phyloP scores from a whole-genome alignment of 2,888 invertebrate genomes.

The Pachliopta kotzebuea region DNA sequence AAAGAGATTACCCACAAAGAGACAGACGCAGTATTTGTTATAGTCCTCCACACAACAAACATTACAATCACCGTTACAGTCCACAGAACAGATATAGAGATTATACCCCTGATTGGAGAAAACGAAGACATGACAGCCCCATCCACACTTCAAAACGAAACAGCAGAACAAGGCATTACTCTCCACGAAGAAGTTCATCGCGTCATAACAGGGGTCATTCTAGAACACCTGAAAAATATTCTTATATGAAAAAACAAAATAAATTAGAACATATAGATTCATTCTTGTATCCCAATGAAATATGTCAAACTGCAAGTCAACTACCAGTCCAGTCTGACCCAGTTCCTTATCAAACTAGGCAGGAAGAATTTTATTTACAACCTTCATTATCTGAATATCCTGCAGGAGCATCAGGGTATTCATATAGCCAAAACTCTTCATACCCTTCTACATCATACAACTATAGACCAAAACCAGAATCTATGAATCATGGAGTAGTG shows the following conservation, averaged over 20 bases:
- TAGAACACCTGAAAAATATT: constrained; percentile 23
- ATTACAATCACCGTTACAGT: constrained; percentile 2
- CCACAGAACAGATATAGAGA: constrained; percentile 28
- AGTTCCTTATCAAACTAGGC: constrained; percentile 18
- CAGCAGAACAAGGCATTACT: constrained; percentile 36
- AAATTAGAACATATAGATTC: constrained; percentile 36
- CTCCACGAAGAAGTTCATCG: constrained; percentile 25
- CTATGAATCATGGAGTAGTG: constrained; percentile 35
- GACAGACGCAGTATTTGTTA: constrained; percentile 11
- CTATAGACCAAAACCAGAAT: constrained; percentile 42
- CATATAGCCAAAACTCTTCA: constrained; percentile 26
- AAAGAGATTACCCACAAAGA: constrained; percentile 9
- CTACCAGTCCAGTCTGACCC: background rate
- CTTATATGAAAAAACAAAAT: constrained; percentile 10
- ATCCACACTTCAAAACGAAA: background rate
- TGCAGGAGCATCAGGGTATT: constrained; percentile 28
- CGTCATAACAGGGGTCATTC: constrained; percentile 31
- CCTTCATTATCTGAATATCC: constrained; percentile 34
- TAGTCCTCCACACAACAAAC: background rate
- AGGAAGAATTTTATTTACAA: constrained; percentile 28
- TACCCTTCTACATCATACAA: constrained; percentile 45
- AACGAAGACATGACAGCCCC: constrained; percentile 32
- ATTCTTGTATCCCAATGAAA: constrained; percentile 50
- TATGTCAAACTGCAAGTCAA: constrained; percentile 31
- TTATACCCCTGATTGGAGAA: constrained; percentile 35